Conservation (phyloP, 2,113 vertebrate species). For the Orcinus orca region DNA sequence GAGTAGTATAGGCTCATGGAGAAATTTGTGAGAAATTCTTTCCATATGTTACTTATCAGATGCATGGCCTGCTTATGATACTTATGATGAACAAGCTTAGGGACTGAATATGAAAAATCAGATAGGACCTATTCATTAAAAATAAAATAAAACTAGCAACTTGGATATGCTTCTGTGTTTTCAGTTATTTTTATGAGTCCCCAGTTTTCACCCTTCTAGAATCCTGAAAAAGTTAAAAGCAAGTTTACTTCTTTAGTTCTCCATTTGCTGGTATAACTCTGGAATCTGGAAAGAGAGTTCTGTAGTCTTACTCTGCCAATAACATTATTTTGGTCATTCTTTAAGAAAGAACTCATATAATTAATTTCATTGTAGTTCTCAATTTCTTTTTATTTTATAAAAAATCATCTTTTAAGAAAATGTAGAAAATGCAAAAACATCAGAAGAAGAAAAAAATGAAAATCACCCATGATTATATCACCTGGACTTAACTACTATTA, state of each 20-base stretch:
- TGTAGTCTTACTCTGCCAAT: background rate
- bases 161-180: constrained; percentile 27
- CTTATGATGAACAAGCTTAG: constrained; percentile 69
- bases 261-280: constrained; percentile 22
- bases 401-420: constrained; percentile 37
- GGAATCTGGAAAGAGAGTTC: background rate
- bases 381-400: constrained; percentile 22
- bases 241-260: constrained; percentile 33
- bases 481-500: constrained; percentile 2
- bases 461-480: background rate
- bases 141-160: constrained; percentile 71
- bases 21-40: constrained; percentile 68
- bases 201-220: constrained; percentile 70
- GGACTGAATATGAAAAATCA: constrained; percentile 71
- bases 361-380: constrained; percentile 36
- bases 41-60: constrained; percentile 74
- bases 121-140: constrained; percentile 71
- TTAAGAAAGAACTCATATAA: background rate
- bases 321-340: constrained; percentile 25
- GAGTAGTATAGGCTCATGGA: constrained; percentile 51
- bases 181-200: constrained; percentile 48
- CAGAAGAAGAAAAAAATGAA: constrained; percentile 26
- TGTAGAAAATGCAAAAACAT: constrained; percentile 22
- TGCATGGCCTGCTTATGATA: constrained; percentile 63
- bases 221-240: constrained; percentile 46